Base-by-base conservation (phyloP, 2,113 vertebrate genomes). In the Ellobius talpinus region DNA sequence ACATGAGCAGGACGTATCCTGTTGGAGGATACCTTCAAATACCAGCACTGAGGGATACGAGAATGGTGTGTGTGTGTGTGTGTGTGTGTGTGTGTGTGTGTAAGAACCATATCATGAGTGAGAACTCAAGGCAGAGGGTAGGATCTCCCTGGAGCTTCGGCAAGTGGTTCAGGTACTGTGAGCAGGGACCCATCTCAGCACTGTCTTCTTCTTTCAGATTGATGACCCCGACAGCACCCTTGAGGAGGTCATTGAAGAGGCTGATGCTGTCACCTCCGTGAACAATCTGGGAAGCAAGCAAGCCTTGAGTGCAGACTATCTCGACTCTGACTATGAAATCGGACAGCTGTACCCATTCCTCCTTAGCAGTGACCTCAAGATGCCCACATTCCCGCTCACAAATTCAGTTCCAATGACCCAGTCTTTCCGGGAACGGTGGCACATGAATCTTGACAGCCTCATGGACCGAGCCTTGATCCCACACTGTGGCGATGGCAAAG, bases 221-320 rank as follows among this genome's bases (percentile, higher is more conserved):
- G 99, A 99, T 4, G 99, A 99, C 73, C 98, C 98, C 17, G 79
- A 76, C 93, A 99, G 98, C 89, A 97, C 12, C 82, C 89, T 98
- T 29, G 96, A 47, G 9, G 98, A 98, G 96, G 98, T 95, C 91
- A 97, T 84, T 24, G 90, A 31, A 2, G 98, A 98, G 96, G 97
- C 93, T 0, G 90, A 98, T 5, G 65, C 98, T 0, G 0, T 29
- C 14, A 77, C 89, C 63, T 89, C 97, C 0, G 98, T 99, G 98
- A 87, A 96, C 21, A 97, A 89, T 39, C 98, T 99, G 72, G 99
- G 99, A 86, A 87, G 81, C 89, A 98, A 98, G 73, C 99, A 99
- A 96, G 99, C 99, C 65, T 94, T 99, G 96, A 98, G 87, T 36
- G 95, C 97, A 16, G 99, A 99, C 91, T 99, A 99, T 0, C 23